A percentile compares a stretch with the other conserved stretches of the same genome.
Conservation (phyloP, 1,140 invertebrate genomes). For the Ridgeia piscesae region DNA sequence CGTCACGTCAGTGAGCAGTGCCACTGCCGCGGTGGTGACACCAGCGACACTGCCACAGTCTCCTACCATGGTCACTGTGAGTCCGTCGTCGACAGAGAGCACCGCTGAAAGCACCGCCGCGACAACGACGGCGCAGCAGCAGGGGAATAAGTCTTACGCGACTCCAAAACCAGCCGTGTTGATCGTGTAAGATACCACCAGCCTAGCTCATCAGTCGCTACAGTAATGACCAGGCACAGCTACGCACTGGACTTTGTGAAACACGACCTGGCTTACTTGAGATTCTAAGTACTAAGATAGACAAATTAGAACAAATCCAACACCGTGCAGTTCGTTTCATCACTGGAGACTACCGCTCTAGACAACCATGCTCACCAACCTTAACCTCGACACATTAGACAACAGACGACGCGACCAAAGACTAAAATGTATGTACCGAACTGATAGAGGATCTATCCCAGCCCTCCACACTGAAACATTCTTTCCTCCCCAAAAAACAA, state of each 20-base stretch:
- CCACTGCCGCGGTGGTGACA: background rate
- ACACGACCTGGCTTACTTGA: background rate
- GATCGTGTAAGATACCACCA: background rate
- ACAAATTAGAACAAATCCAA: too few species aligned
- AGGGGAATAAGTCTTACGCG: slow-evolving; percentile 4
- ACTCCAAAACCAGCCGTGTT: slow-evolving; percentile 14
- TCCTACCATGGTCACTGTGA: background rate
- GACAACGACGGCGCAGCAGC: slow-evolving; percentile 15
- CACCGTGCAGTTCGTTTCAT: too few species aligned
- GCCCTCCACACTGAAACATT: too few species aligned
- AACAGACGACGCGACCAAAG: too few species aligned
- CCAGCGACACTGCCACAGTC: background rate
- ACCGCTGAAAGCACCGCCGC: background rate
- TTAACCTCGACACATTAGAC: too few species aligned
- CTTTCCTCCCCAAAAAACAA: too few species aligned
- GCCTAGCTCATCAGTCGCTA: background rate
- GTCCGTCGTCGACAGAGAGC: background rate
- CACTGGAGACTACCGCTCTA: too few species aligned
- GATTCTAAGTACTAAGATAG: background rate
- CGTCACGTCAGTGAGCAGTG: background rate
- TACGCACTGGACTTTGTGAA: background rate
- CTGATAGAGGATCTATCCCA: too few species aligned
- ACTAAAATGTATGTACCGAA: too few species aligned
- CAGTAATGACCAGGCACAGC: background rate
- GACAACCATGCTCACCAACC: too few species aligned